These are phyloP conservation scores for Eutrigla gurnardus DNA, from an alignment of 2,797 vertebrate genomes.

Conservation along the genomic window DNA sequence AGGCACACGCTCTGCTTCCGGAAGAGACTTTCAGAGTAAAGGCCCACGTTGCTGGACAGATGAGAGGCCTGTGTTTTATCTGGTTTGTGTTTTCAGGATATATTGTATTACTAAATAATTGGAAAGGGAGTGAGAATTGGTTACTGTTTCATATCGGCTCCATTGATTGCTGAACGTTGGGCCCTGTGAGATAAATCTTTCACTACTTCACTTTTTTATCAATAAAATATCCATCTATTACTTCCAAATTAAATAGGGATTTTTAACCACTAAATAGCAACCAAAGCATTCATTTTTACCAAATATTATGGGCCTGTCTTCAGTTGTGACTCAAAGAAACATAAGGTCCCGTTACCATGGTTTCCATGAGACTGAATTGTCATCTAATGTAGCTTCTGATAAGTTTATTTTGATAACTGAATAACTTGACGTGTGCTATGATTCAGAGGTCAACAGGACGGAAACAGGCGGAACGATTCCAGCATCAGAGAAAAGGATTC, in stretches of 20 bases:
- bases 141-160: not conserved
- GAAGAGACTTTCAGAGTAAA: constrained; percentile 55
- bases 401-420: not conserved
- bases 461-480: not conserved
- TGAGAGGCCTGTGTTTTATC: too few relatives aligned
- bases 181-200: not conserved
- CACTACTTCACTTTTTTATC: not conserved
- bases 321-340: not conserved
- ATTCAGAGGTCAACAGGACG: not conserved
- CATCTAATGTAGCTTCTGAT: not conserved
- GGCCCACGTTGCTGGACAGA: not conserved
- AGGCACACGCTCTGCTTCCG: constrained; percentile 41
- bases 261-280: not conserved
- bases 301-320: accelerated
- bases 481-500: not conserved
- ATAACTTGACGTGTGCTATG: not conserved
- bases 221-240: not conserved
- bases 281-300: not conserved
- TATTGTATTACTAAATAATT: too few relatives aligned
- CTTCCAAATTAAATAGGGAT: not conserved
- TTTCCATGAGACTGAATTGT: not conserved
- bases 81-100: too few relatives aligned
- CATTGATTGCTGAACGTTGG: not conserved
- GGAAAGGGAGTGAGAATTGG: not conserved
- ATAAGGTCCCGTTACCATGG: too few relatives aligned